Evolutionary conservation across 2,113 vertebrate species (phyloP), one percentile per base, ranked within the genome.

Genomic region (Kryptolebias marmoratus): DNA sequence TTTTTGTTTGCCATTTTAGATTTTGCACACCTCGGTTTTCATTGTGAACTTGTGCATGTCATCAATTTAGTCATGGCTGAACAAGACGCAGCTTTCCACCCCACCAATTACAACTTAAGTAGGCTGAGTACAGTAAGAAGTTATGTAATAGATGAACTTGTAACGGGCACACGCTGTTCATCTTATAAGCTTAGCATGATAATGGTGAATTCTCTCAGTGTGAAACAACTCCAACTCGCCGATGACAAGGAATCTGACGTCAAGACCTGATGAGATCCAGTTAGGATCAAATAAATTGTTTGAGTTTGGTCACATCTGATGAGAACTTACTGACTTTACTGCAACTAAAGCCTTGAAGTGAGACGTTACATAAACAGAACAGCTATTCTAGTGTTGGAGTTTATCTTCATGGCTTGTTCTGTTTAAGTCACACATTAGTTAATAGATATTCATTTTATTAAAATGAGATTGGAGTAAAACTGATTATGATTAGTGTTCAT

Each of bases 271-370:
- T 82, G 61, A 66, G 71, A 8, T 68, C 62, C 71, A 52, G 50
- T 55, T 59, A 64, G 12, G 53, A 75, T 60, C 8, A 7, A 63
- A 77, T 71, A 49, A 36, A 62, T 65, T 67, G 32, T 52, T 32
- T 81, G 77, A 82, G 31, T 56, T 61, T 72, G 49, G 70, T 53
- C 32, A 48, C 64, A 56, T 64, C 58, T 68, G 66, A 69, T 59
- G 59, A 32, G 30, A 22, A 39, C 77, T 83, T 74, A 54, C 6
- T 8, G 32, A 18, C 64, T 49, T n/a, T 2, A 11, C 6, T 15
- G 8, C 42, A 70, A 11, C 49, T 36, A 32, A 13, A 66, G 12
- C 60, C 48, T 53, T 22, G 16, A 48, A 63, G 44, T 10, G 36
- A 22, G 2, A 14, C 18, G 4, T 48, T 49, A 7, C 50, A 53